Evolutionary conservation across 2,888 invertebrate genomes (phyloP), one percentile per base, ranked within the genome.

Genomic region (Mamestra brassicae): DNA sequence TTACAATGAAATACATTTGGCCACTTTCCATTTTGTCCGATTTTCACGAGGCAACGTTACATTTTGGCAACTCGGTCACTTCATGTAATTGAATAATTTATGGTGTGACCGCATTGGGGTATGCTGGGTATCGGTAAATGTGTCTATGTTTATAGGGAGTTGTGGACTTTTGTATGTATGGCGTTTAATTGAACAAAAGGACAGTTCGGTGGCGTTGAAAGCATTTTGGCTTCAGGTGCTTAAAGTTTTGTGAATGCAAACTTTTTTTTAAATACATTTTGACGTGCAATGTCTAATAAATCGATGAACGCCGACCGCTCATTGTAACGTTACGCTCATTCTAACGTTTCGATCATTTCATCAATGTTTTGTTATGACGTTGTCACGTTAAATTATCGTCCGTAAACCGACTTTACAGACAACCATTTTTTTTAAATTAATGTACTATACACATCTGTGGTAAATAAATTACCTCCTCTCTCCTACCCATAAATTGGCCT

Each of bases 21-120:
- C 92, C 84, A 89, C 87, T 90, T 88, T 91, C 91, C 92, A 92
- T 89, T 90, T 83, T 82, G 71, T 61, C 73, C 38, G 52, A 38
- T 78, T 76, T 78, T 52, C 52, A 42, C 61, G 73, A 62, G 54
- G 65, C 76, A 58, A n/a, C 68, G 62, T 66, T 80, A 76, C 74
- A 84, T 81, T 65, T 74, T 76, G 70, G 81, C 71, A 67, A 82
- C 68, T 72, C 68, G 77, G 78, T 81, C 80, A 78, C 66, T 81
- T 72, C 57, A 68, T 78, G 72, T 84, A 77, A 82, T 80, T 79
- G 58, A 76, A 78, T 78, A 68, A 85, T 87, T 79, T 76, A 76
- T 80, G 54, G 54, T 66, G 50, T 73, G 52, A 74, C 85, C 72
- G 74, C 78, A 83, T 57, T 71, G 68, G 57, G 54, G 15, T 60